Percentiles rank a stretch among this genome's conserved stretches.
These are phyloP conservation scores for Drosophila paramelanica DNA, from an alignment of 2,888 invertebrate genomes.

Conservation along the genomic window DNA sequence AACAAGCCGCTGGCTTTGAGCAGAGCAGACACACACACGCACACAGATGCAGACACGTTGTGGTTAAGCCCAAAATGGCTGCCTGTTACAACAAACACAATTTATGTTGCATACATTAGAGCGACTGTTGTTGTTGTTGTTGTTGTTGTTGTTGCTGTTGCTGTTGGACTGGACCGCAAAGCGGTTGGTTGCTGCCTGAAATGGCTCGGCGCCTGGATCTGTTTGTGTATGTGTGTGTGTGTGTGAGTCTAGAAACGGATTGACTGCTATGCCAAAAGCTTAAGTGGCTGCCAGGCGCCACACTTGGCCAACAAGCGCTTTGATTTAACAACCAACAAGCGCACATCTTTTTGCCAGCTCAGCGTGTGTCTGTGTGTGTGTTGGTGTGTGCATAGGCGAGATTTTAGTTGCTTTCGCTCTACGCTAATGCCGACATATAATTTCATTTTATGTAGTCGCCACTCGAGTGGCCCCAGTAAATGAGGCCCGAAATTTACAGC, in stretches of 20 bases:
- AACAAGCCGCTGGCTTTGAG: conserved; percentile 78
- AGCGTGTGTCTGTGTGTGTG: conserved; percentile 5
- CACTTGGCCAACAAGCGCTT: conserved; percentile 52
- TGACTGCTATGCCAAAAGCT: conserved; percentile 79
- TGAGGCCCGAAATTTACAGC: conserved; percentile 72
- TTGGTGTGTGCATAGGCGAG: conserved; percentile 22
- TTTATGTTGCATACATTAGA: conserved; percentile 77
- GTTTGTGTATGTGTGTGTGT: neutral
- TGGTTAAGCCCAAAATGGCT: conserved; percentile 59
- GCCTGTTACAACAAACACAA: conserved; percentile 59
- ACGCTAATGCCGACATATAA: conserved; percentile 65
- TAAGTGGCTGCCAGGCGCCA: conserved; percentile 67
- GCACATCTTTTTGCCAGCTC: conserved; percentile 15
- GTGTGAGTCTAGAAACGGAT: conserved; percentile 70
- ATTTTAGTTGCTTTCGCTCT: conserved; percentile 48
- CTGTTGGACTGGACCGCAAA: conserved; percentile 58
- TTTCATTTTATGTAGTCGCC: conserved; percentile 69
- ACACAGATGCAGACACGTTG: conserved; percentile 23
- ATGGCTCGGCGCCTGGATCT: neutral
- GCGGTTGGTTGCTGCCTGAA: conserved; percentile 35
- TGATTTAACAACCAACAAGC: conserved; percentile 60
- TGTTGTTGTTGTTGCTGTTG: conserved; percentile 27
- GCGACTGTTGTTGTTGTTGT: conserved; percentile 11
- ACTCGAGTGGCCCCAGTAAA: conserved; percentile 38
- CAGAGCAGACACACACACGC: conserved; percentile 27